Evolutionary conservation across 2,888 invertebrate genomes (phyloP), one percentile per base, ranked within the genome.

Genomic region (Clivina fossor): DNA sequence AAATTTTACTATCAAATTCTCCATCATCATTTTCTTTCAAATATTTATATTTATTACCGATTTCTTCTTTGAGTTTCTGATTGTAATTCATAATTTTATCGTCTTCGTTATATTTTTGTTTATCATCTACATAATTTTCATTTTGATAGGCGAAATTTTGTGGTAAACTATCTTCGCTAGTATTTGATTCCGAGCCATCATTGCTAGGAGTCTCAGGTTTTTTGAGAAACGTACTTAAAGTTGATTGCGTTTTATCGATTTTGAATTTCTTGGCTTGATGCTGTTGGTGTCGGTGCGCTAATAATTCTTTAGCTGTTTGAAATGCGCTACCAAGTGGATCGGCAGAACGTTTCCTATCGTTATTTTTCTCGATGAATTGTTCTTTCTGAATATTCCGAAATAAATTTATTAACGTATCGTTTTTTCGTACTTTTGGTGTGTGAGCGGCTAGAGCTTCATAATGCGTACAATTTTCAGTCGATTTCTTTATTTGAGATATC

Each of bases 401-500:
- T 75, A 76, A 68, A 77, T 73, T 76, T 77, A 72, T 70, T 74
- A 69, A 72, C 76, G 71, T 74, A 66, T 44, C 80, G 74, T 46
- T 75, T 75, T 62, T 76, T 71, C 58, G 71, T 67, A 66, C 68
- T 60, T 68, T 81, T 0, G 83, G 81, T 60, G 78, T 73, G 65
- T 80, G 83, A 8, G 71, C 74, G 66, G 77, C 76, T 19, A 86
- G 69, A 28, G 76, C 67, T 4, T 82, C 79, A 65, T 80, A 78
- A 22, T 86, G 69, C 49, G 62, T 66, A 26, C 69, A 64, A 53
- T 73, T 73, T n/a, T 65, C 66, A 2, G 78, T 83, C 59, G 75
- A 74, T 57, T 80, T 78, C 66, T 84, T 85, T 43, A 88, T 78
- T 22, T 76, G 72, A 20, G 82, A 72, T 68, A 86, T 78, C 86